phyloP scores from a whole-genome alignment of 2,888 invertebrate genomes.

The Cybosia mesomella region DNA sequence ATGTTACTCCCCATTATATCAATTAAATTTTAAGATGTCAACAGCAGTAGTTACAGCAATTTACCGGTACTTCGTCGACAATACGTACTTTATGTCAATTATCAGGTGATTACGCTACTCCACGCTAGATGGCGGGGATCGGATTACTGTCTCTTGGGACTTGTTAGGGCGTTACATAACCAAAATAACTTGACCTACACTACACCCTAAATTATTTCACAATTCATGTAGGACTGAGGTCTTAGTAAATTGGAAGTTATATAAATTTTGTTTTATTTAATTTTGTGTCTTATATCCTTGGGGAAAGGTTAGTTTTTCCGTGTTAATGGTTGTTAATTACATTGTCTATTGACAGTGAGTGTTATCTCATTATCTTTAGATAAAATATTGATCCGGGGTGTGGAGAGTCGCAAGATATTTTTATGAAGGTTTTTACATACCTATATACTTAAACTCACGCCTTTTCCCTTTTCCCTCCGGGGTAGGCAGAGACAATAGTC shows the following conservation, averaged over 20 bases:
- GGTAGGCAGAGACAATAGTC: no score
- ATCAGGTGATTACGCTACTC: slow-evolving; percentile 75
- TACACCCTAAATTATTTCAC: not conserved
- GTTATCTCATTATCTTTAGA: slow-evolving; percentile 48
- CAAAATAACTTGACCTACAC: slow-evolving; percentile 39
- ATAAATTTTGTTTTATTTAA: not conserved
- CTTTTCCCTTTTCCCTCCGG: not conserved
- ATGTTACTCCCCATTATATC: slow-evolving; percentile 31
- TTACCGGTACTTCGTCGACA: slow-evolving; percentile 62
- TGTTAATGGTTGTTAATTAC: slow-evolving; percentile 34
- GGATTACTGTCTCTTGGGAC: slow-evolving; percentile 69
- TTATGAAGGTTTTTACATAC: not conserved
- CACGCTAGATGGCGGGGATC: slow-evolving; percentile 73
- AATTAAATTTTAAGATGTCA: slow-evolving; percentile 36
- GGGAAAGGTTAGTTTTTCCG: slow-evolving; percentile 16
- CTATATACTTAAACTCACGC: not conserved
- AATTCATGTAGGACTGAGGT: slow-evolving; percentile 8
- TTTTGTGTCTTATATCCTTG: not conserved
- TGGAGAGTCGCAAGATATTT: not conserved
- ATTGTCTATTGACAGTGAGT: slow-evolving; percentile 29
- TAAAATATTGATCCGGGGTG: slow-evolving; percentile 50
- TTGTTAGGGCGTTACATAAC: slow-evolving; percentile 54
- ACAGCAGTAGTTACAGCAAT: slow-evolving; percentile 53
- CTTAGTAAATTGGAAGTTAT: slow-evolving; percentile 12
- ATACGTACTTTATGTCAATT: slow-evolving; percentile 70